These are phyloP conservation scores for Ceuthmochares aereus DNA, from an alignment of 2,113 vertebrate species.

Conservation along the genomic window DNA sequence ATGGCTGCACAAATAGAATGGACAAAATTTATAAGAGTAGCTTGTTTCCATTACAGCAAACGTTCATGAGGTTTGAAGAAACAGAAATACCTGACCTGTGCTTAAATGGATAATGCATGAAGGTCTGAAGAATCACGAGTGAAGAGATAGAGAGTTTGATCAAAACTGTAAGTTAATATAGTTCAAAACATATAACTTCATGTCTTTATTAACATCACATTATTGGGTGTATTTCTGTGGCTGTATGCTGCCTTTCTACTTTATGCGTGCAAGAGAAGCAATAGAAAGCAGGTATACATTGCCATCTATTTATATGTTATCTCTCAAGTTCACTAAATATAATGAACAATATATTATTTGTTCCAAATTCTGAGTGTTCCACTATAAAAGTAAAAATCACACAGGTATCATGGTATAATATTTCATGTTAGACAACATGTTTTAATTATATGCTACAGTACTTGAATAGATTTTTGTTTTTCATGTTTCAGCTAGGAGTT, in stretches of 20 bases:
- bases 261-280: not conserved
- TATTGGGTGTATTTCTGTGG: not conserved
- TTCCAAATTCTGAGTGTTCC: not conserved
- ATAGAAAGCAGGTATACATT: not conserved
- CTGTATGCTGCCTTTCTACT: not conserved
- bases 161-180: not conserved
- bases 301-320: not conserved
- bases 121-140: not conserved
- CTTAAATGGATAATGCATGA: not conserved
- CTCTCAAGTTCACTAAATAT: not conserved
- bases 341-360: not conserved
- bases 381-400: not conserved
- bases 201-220: not conserved
- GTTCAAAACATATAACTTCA: not conserved
- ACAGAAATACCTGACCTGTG: not conserved
- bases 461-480: not conserved
- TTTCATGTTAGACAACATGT: not conserved
- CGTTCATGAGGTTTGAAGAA: not conserved
- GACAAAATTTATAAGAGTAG: not conserved
- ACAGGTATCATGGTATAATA: not conserved
- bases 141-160: not conserved
- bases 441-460: not conserved
- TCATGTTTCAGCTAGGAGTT: not conserved
- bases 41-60: not conserved
- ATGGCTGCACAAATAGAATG: not conserved